Conservation (phyloP, 2,797 vertebrate species). For the Manis crassicaudata region DNA sequence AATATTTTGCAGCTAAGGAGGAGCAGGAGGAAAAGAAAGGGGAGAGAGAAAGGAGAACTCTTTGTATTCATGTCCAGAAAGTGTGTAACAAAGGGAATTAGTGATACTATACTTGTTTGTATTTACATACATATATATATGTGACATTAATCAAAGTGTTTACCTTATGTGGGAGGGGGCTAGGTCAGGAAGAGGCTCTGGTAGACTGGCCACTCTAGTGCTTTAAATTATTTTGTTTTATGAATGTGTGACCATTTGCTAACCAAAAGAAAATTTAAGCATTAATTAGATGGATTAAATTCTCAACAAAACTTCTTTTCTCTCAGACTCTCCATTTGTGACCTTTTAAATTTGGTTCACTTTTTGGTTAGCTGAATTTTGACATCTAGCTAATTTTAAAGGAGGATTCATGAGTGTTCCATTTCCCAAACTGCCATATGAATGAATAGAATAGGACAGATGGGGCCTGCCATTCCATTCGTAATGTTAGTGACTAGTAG, state of each 20-base stretch:
- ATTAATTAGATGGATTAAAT: neutral
- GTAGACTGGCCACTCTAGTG: neutral
- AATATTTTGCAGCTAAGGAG: neutral
- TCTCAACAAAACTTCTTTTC: neutral
- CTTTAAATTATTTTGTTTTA: constrained; percentile 5
- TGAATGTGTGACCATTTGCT: neutral
- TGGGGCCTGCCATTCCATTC: neutral
- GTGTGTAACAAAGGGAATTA: neutral
- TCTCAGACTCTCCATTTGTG: neutral
- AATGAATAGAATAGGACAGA: neutral
- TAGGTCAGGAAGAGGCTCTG: neutral
- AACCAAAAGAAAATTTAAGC: neutral
- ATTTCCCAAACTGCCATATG: neutral
- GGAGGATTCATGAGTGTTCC: neutral
- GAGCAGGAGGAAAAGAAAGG: neutral
- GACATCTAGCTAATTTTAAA: neutral
- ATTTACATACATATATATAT: neutral
- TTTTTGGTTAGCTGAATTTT: neutral
- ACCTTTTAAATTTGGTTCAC: constrained; percentile 12
- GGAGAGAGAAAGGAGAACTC: neutral
- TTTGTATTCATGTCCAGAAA: neutral
- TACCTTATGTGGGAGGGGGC: neutral
- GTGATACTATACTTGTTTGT: neutral
- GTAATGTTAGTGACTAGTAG: neutral
- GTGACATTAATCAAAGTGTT: neutral